A percentile compares a stretch with the other conserved stretches of the same genome.
These are phyloP conservation scores for Gallinago paraguaiae DNA, from an alignment of 2,113 vertebrate species.

Conservation along the genomic window DNA sequence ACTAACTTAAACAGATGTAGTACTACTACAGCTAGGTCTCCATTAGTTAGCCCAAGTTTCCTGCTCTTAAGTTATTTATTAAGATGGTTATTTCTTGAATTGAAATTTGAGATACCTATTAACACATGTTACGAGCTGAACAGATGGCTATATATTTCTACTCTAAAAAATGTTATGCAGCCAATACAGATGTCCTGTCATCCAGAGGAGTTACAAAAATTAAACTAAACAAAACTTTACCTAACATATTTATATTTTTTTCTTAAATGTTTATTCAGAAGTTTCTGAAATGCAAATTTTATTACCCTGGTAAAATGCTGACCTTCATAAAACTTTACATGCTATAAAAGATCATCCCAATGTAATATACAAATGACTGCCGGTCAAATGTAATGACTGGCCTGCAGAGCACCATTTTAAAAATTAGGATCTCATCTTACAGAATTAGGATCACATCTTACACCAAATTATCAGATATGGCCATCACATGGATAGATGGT, in stretches of 20 bases:
- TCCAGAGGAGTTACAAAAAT: conserved; percentile 8
- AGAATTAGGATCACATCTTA: background rate
- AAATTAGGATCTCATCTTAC: background rate
- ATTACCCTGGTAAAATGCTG: conserved; percentile 29
- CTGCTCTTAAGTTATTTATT: conserved; percentile 13
- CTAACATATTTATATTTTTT: background rate
- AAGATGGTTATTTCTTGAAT: conserved; percentile 32
- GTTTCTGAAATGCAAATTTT: background rate
- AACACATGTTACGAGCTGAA: conserved; percentile 33
- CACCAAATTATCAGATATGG: background rate
- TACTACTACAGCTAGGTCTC: background rate
- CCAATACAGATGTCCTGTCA: conserved; percentile 17
- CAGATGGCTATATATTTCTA: conserved; percentile 38
- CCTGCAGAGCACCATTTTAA: background rate
- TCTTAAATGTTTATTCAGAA: background rate
- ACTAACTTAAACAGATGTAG: conserved; percentile 7
- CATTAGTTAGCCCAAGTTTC: background rate
- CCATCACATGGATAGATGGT: background rate
- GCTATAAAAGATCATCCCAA: background rate
- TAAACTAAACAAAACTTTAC: background rate
- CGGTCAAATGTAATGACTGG: background rate
- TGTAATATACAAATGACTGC: background rate
- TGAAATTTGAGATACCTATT: conserved; percentile 57
- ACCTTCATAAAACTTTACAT: background rate
- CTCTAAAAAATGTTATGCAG: background rate